Percentiles rank a stretch among this genome's conserved stretches.
These are phyloP conservation scores for Onychomys arenicola DNA, from an alignment of 2,797 vertebrate species.

Conservation along the genomic window DNA sequence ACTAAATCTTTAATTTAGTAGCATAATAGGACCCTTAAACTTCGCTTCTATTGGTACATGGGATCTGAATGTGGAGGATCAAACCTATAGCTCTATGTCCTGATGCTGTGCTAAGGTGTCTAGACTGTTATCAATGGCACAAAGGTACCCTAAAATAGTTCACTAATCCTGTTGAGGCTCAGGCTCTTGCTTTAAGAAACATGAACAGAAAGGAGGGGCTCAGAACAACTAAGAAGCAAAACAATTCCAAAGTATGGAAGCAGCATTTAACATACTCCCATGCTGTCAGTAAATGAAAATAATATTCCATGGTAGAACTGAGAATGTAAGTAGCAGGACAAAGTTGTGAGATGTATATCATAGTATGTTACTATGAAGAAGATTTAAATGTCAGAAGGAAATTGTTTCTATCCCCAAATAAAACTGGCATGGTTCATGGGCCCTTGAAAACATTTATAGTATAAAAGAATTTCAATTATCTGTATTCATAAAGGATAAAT, in stretches of 20 bases:
- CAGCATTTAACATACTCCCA: background rate
- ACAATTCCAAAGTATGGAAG: background rate
- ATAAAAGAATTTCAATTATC: slow-evolving; percentile 77
- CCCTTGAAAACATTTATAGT: slow-evolving; percentile 65
- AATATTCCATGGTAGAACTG: background rate
- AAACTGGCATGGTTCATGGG: slow-evolving; percentile 74
- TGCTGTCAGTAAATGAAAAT: background rate
- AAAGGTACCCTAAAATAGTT: slow-evolving; percentile 24
- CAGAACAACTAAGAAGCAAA: background rate
- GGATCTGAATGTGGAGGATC: slow-evolving; percentile 53
- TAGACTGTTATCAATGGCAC: slow-evolving; percentile 31
- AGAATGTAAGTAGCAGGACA: background rate
- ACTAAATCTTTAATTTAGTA: slow-evolving; percentile 53
- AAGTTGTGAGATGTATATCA: slow-evolving; percentile 33
- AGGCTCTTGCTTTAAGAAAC: background rate
- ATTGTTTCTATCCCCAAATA: slow-evolving; percentile 58
- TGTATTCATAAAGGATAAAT: slow-evolving; percentile 76
- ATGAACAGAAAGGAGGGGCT: background rate
- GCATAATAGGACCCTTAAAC: slow-evolving; percentile 24
- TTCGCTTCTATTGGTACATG: slow-evolving; percentile 1
- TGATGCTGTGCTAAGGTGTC: slow-evolving; percentile 57
- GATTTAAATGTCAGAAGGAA: slow-evolving; percentile 59
- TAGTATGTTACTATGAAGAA: slow-evolving; percentile 49
- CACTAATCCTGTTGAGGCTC: slow-evolving; percentile 37
- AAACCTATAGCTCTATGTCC: slow-evolving; percentile 20